These are phyloP conservation scores for Ailurus styani DNA, from an alignment of 2,113 vertebrate genomes.

Conservation along the genomic window DNA sequence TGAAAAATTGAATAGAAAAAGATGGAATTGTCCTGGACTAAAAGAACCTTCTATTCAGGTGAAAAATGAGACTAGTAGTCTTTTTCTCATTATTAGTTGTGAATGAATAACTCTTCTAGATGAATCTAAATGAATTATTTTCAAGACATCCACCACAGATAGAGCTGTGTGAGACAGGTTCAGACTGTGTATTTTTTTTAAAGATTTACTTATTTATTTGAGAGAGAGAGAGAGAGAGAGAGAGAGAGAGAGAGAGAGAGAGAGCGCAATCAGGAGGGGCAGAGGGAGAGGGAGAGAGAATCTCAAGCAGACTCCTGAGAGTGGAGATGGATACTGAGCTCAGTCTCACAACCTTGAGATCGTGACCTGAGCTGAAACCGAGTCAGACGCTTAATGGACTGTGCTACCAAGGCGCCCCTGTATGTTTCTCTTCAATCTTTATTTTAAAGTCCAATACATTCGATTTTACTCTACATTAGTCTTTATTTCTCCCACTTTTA, in stretches of 20 bases:
- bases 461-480: slow-evolving; percentile 5
- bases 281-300: not conserved
- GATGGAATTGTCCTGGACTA: not conserved
- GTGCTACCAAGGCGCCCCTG: not conserved
- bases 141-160: not conserved
- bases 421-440: slow-evolving; percentile 6
- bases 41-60: not conserved
- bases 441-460: slow-evolving; percentile 17
- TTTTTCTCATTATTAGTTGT: slow-evolving; percentile 2
- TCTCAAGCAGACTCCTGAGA: not conserved
- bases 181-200: not conserved
- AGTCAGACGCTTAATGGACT: not conserved
- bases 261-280: not conserved
- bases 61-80: not conserved
- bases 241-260: not conserved
- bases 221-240: not conserved
- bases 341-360: not conserved
- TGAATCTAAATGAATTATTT: slow-evolving; percentile 13
- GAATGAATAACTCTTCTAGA: slow-evolving; percentile 25
- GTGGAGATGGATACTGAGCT: not conserved
- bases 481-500: not conserved
- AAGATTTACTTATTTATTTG: not conserved
- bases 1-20: slow-evolving; percentile 59
- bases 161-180: not conserved
- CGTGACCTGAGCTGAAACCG: not conserved